Conservation (phyloP, 1,140 invertebrate species). For the Pteromalus puparum region DNA sequence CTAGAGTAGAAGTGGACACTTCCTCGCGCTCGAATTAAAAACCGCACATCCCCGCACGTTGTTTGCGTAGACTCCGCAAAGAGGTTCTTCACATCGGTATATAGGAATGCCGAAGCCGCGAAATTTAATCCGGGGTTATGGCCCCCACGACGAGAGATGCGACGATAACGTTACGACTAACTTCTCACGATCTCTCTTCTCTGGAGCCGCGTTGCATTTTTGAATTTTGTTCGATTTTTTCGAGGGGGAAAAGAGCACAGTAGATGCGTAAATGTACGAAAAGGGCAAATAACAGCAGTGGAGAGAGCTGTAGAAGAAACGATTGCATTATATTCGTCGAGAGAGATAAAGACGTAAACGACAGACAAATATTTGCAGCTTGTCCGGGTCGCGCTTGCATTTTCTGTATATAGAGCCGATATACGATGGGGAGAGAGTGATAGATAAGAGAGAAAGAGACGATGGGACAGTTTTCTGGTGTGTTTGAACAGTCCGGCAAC, state of each 20-base stretch:
- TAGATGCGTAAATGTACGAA: no score
- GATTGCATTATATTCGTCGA: not conserved
- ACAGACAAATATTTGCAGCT: conserved; percentile 31
- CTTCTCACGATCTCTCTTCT: conserved; percentile 9
- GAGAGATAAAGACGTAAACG: not conserved
- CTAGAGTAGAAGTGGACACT: conserved; percentile 12
- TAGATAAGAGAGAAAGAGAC: not conserved
- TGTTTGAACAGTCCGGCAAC: no score
- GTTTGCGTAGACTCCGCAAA: not conserved
- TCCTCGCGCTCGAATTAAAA: conserved; percentile 12
- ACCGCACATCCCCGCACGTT: not conserved
- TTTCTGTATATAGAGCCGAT: not conserved
- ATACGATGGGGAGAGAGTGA: not conserved
- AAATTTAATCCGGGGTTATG: conserved; percentile 46
- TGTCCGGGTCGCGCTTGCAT: not conserved
- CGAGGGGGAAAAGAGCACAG: no score
- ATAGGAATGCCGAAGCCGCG: conserved; percentile 40
- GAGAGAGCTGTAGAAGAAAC: not conserved
- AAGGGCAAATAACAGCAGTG: not conserved
- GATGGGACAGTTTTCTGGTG: not conserved
- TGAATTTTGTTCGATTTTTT: not conserved
- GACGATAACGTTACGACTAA: not conserved
- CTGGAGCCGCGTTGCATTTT: not conserved
- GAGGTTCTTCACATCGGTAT: conserved; percentile 32
- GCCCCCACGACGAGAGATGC: not conserved